phyloP scores from a whole-genome alignment of 23 tunicate genomes.

The Aplidium turbinatum region DNA sequence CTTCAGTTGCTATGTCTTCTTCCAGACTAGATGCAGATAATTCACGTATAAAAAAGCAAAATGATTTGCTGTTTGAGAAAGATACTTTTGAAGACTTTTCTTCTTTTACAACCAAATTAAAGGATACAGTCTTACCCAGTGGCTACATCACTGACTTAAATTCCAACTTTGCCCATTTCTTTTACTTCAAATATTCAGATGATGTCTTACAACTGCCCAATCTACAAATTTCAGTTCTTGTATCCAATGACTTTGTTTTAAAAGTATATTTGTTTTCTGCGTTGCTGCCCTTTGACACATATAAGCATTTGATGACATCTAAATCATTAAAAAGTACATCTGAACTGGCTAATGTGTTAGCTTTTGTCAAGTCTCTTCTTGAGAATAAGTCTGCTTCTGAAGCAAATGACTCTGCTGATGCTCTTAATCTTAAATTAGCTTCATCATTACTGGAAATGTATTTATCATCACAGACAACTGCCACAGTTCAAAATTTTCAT shows the following conservation, averaged over 20 bases:
- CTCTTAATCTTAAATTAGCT: background rate
- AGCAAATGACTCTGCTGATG: background rate
- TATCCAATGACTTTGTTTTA: background rate
- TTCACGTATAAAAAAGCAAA: background rate
- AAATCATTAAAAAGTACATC: background rate
- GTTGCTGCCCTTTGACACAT: background rate
- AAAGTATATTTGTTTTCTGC: background rate
- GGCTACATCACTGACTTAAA: background rate
- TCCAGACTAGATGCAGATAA: background rate
- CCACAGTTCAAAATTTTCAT: background rate
- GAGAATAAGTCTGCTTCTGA: background rate
- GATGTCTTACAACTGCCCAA: background rate
- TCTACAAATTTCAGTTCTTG: background rate
- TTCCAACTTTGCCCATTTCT: background rate
- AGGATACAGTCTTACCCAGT: background rate
- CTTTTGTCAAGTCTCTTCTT: background rate
- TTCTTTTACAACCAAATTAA: background rate
- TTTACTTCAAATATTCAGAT: background rate
- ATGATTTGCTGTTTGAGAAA: background rate
- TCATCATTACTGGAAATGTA: constrained; percentile 1
- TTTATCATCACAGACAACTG: background rate
- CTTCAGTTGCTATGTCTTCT: background rate
- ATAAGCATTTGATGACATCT: background rate
- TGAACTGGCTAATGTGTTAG: background rate
- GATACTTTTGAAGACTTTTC: constrained; percentile 16